Evolutionary conservation across 2,797 vertebrate species (phyloP), one percentile per base, ranked within the genome.

Genomic region (Girardinus metallicus): DNA sequence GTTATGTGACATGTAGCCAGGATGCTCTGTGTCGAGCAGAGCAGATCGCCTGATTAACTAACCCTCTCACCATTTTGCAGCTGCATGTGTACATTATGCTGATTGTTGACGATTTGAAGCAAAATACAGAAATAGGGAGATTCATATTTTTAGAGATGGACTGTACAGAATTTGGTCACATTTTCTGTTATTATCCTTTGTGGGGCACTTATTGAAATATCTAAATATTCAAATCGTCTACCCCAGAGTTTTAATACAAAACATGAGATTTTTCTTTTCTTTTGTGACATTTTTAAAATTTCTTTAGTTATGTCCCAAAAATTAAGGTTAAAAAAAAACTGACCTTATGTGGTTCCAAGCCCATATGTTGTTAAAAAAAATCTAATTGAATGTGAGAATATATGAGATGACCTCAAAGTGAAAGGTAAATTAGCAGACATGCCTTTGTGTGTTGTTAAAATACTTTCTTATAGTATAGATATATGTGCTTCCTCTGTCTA

Each of bases 31-130:
- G 60, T 80, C 78, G 55, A 90, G 86, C 83, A 81, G 82, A 84
- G 81, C 81, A 90, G 91, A 94, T 94, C 79, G 84, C 39, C 74
- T 80, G 92, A 92, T 94, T 87, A 92, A 84, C 44, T 31, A 18
- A 90, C 89, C 88, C 84, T 80, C 72, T 80, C 79, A 66, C 74
- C 75, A 47, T 80, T 62, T 76, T 80, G 74, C 78, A 85, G 75
- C 78, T 77, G 74, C 64, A 86, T 64, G 80, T 74, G 70, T 75
- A 80, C 55, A 85, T 76, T 82, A 49, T 68, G 77, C 76, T 55
- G 80, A 87, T 83, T 75, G 77, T 86, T 60, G 51, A 73, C 75
- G 73, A 39, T 80, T 85, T 47, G 62, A 81, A 66, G 76, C 60
- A 39, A 41, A 85, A 72, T 53, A 83, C 29, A 75, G 81, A 76